Percentiles rank a stretch among this genome's conserved stretches.
Evolutionary conservation across 2,113 vertebrate genomes (phyloP).

Genomic region (Grantiella picta): DNA sequence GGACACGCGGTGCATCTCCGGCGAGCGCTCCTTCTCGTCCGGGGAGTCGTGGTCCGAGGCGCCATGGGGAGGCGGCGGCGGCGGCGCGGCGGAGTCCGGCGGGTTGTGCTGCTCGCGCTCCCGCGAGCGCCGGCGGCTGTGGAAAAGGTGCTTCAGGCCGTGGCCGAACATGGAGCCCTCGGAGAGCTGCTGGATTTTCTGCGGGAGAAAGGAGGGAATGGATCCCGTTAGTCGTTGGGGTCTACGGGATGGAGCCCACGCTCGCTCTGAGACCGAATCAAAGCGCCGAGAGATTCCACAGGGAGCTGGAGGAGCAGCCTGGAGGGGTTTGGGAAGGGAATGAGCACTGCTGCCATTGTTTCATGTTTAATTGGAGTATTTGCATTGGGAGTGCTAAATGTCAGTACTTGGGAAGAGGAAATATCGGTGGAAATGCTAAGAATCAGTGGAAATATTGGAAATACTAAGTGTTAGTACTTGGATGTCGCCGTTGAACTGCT

Average conservation of each 20-base stretch:
- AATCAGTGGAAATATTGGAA: no score
- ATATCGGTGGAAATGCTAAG: no score
- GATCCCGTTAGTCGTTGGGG: accelerated
- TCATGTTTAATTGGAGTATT: neutral
- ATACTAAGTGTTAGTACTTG: no score
- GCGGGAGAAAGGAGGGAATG: neutral
- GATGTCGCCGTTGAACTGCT: no score
- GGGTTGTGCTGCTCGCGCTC: constrained; percentile 74
- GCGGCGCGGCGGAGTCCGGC: constrained; percentile 40
- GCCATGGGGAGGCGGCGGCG: constrained; percentile 29
- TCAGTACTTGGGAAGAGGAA: no score
- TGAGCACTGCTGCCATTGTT: neutral
- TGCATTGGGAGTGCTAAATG: neutral
- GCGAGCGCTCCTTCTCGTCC: constrained; percentile 82
- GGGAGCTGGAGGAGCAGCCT: neutral
- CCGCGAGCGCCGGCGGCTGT: constrained; percentile 79
- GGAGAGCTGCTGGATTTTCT: constrained; percentile 86
- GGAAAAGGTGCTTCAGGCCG: constrained; percentile 85
- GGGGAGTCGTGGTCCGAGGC: constrained; percentile 80
- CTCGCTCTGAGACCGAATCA: accelerated
- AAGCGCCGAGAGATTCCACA: neutral
- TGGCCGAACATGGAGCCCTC: constrained; percentile 87
- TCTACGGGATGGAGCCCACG: accelerated
- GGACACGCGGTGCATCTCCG: constrained; percentile 85
- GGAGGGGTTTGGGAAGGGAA: neutral